Conservation (phyloP, 1,140 invertebrate species). For the Myzus persicae region DNA sequence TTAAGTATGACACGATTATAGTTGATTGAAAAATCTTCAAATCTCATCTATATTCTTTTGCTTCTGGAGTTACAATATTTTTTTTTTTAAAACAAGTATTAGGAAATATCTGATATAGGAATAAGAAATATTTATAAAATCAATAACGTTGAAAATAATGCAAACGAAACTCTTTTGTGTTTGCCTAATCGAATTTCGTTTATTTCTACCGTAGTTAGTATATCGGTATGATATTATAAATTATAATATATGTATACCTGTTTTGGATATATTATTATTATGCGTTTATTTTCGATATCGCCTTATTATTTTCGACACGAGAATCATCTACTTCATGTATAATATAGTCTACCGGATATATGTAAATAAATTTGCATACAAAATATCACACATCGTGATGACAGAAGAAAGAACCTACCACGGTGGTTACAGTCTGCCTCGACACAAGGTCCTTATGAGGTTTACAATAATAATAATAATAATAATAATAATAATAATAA, state of each 20-base stretch:
- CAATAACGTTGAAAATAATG: neutral
- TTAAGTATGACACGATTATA: neutral
- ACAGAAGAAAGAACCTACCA: neutral
- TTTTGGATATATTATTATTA: neutral
- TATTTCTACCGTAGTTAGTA: neutral
- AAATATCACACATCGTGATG: neutral
- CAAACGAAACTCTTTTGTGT: neutral
- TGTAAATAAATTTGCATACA: neutral
- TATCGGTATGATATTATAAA: neutral
- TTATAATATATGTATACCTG: neutral
- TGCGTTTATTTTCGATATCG: neutral
- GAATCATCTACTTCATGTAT: neutral
- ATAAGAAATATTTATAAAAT: conserved; percentile 5
- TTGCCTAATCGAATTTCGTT: neutral
- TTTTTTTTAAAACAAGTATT: neutral
- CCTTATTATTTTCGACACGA: conserved; percentile 14
- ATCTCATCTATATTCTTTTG: neutral
- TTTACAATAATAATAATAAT: neutral
- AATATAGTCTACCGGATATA: neutral
- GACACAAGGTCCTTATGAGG: neutral
- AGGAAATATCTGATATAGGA: neutral
- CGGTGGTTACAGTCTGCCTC: neutral
- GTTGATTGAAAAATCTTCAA: neutral
- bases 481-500: neutral
- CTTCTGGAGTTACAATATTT: neutral